phyloP scores from a whole-genome alignment of 1,140 invertebrate genomes.

The Latrodectus geometricus region DNA sequence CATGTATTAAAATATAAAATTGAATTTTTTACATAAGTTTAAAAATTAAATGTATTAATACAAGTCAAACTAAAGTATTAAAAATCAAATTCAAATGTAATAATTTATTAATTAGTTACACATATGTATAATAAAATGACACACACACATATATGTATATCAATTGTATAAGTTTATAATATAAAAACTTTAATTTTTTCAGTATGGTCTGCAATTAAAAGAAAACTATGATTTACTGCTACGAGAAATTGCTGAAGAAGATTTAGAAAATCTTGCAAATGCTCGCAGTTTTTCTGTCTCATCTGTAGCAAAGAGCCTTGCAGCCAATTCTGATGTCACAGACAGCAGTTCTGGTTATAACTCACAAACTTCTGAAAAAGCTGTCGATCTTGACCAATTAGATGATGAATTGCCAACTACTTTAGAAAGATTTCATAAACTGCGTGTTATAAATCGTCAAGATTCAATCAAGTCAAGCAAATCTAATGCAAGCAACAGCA shows the following conservation, averaged over 20 bases:
- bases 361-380: background rate
- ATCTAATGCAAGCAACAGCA: conserved; percentile 63
- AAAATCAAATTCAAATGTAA: too few species aligned
- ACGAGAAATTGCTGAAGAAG: conserved; percentile 86
- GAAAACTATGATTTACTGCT: conserved; percentile 85
- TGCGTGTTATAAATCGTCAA: conserved; percentile 52
- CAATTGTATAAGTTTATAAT: too few species aligned
- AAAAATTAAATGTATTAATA: too few species aligned
- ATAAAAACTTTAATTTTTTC: conserved; percentile 63
- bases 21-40: too few species aligned
- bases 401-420: conserved; percentile 66
- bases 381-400: conserved; percentile 34
- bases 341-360: background rate
- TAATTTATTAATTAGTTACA: too few species aligned
- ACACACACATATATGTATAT: too few species aligned
- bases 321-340: conserved; percentile 44
- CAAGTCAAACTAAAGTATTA: too few species aligned
- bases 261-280: conserved; percentile 82
- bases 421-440: conserved; percentile 52
- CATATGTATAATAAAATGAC: too few species aligned
- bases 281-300: conserved; percentile 78
- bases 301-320: conserved; percentile 64
- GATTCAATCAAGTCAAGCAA: conserved; percentile 64
- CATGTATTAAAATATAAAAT: too few species aligned
- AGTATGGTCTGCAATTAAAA: conserved; percentile 83